Percentiles rank a stretch among this genome's conserved stretches.
Evolutionary conservation across 2,113 vertebrate genomes (phyloP).

Genomic region (Oncorhynchus tshawytscha): DNA sequence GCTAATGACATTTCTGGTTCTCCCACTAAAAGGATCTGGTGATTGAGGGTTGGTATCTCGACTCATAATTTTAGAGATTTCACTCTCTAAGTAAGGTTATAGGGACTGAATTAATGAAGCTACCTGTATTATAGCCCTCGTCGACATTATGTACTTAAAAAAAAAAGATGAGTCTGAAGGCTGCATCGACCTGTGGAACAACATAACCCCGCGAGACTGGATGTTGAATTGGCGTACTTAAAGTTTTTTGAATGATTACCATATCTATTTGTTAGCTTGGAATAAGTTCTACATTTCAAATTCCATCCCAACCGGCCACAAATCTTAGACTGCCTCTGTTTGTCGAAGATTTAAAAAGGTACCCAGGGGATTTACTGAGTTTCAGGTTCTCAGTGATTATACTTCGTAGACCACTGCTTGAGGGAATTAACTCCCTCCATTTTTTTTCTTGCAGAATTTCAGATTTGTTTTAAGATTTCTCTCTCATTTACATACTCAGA

Average conservation of each 20-base stretch:
- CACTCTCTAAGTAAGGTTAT: neutral
- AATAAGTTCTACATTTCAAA: neutral
- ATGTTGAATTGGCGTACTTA: neutral
- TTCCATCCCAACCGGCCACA: no score
- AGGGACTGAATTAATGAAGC: neutral
- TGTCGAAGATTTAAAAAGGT: neutral
- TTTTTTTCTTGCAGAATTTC: neutral
- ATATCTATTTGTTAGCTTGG: neutral
- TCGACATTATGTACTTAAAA: neutral
- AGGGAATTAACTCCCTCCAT: neutral
- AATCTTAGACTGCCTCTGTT: neutral
- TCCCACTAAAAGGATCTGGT: constrained; percentile 6
- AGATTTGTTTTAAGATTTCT: neutral
- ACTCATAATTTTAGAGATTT: neutral
- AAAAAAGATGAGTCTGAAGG: neutral
- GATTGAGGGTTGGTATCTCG: neutral
- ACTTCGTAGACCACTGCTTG: neutral
- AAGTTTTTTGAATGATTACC: neutral
- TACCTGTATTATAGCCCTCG: neutral
- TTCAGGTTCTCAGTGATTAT: no score
- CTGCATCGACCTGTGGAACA: neutral
- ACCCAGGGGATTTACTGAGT: neutral
- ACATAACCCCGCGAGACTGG: neutral
- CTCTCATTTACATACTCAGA: neutral
- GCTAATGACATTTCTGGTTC: constrained; percentile 8